Conservation (phyloP, 2,888 invertebrate genomes). For the Stegana nigrithorax region DNA sequence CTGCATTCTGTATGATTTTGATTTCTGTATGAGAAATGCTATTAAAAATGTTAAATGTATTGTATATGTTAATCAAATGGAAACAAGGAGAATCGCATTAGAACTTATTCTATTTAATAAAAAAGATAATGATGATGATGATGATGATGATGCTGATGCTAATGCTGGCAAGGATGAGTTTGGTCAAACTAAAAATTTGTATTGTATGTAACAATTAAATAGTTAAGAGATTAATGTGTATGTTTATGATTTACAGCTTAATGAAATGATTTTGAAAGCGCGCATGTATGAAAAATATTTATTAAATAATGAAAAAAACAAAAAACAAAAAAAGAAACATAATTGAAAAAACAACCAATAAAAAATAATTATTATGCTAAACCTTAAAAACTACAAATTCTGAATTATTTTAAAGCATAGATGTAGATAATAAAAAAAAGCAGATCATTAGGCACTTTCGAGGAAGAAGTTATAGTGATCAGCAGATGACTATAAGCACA, state of each 20-base stretch:
- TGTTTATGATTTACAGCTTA: conserved; percentile 9
- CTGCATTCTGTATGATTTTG: background rate
- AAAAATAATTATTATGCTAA: conserved; percentile 13
- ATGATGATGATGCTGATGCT: background rate
- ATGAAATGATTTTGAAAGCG: conserved; percentile 4
- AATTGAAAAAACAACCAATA: conserved; percentile 34
- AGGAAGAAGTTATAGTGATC: no score
- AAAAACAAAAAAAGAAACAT: conserved; percentile 36
- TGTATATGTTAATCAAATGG: conserved; percentile 22
- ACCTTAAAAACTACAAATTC: background rate
- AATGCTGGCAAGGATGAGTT: background rate
- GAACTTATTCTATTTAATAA: background rate
- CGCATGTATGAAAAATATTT: conserved; percentile 14
- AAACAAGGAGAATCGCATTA: background rate
- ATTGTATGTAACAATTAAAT: conserved; percentile 6
- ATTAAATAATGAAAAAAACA: conserved; percentile 29
- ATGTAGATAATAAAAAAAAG: no score
- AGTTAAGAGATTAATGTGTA: no score
- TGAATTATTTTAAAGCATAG: no score
- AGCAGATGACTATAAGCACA: no score
- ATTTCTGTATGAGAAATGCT: background rate
- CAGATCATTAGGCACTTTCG: no score
- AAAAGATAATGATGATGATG: background rate
- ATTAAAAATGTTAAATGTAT: background rate
- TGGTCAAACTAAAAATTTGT: background rate